phyloP scores from a whole-genome alignment of 2,797 vertebrate species.

The Tapera naevia region DNA sequence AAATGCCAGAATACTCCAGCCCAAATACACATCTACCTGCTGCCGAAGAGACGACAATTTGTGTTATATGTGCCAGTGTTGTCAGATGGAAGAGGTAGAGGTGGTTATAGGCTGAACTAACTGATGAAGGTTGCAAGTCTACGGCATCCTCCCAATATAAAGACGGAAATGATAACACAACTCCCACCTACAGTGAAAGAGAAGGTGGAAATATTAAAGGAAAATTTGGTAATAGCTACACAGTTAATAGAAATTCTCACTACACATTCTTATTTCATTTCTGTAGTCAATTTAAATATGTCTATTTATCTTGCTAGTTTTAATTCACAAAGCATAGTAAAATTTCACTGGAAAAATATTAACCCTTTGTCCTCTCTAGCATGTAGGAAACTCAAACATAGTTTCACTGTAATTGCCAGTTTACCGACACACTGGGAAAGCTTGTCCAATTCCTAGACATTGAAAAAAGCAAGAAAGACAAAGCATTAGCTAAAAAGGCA shows the following conservation, averaged over 20 bases:
- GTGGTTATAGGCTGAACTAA: conserved; percentile 93
- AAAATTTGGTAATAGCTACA: background rate
- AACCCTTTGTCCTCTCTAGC: background rate
- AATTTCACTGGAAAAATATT: background rate
- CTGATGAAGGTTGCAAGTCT: conserved; percentile 88
- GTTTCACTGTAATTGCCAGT: background rate
- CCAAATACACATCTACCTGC: conserved; percentile 63
- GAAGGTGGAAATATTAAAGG: background rate
- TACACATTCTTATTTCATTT: background rate
- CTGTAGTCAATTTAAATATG: background rate
- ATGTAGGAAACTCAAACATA: background rate
- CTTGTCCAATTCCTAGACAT: background rate
- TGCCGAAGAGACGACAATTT: conserved; percentile 85
- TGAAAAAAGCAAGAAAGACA: background rate
- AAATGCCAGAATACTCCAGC: background rate
- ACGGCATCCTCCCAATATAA: conserved; percentile 93
- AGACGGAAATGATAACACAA: conserved; percentile 90
- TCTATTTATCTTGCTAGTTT: background rate
- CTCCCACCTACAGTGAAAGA: conserved; percentile 82
- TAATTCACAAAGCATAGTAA: background rate
- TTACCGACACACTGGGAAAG: background rate
- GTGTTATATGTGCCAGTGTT: conserved; percentile 92
- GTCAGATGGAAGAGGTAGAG: conserved; percentile 92
- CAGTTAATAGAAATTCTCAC: background rate
- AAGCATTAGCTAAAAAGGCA: background rate